Evolutionary conservation across 2,888 invertebrate genomes (phyloP), one percentile per base, ranked within the genome.

Genomic region (Belgica antarctica): DNA sequence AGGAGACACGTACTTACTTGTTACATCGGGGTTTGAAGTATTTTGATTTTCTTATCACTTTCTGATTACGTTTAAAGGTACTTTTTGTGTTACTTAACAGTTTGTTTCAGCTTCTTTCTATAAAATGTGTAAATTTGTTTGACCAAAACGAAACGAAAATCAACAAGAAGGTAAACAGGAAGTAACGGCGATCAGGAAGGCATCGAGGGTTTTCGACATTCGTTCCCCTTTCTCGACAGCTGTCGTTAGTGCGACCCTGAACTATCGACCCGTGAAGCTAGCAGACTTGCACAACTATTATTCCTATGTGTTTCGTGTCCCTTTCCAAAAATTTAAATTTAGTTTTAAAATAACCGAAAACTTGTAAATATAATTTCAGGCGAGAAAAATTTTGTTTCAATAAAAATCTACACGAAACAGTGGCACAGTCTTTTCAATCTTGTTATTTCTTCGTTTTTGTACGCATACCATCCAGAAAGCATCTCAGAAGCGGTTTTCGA

Each of bases 81-180:
- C 41, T 41, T 41, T 41, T n/a, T 10, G 41, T 41, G 41, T 41
- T n/a, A n/a, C n/a, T n/a, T n/a, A n/a, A n/a, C n/a, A n/a, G n/a
- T n/a, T n/a, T n/a, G n/a, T n/a, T n/a, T n/a, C n/a, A n/a, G 41
- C 15, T 41, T 12, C 41, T 41, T 41, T 41, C 41, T 5, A n/a
- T 5, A 41, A n/a, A 10, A 10, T 41, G 41, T 41, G n/a, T 41
- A 41, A 41, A 41, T 41, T 41, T 41, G 41, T 41, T 41, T 41
- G 41, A n/a, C 41, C 41, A 15, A 41, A 52, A 52, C 52, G n/a
- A 52, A 52, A 52, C 7, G 7, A 22, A 52, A 52, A 4, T 52
- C 5, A 52, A 52, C 52, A 52, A 52, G 52, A 52, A 52, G 52
- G 52, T 52, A 52, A 52, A 52, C 52, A 52, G 52, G 52, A 52